A percentile compares a stretch with the other conserved stretches of the same genome.
Conservation (phyloP, 2,888 invertebrate species). For the Rhagonycha lutea region DNA sequence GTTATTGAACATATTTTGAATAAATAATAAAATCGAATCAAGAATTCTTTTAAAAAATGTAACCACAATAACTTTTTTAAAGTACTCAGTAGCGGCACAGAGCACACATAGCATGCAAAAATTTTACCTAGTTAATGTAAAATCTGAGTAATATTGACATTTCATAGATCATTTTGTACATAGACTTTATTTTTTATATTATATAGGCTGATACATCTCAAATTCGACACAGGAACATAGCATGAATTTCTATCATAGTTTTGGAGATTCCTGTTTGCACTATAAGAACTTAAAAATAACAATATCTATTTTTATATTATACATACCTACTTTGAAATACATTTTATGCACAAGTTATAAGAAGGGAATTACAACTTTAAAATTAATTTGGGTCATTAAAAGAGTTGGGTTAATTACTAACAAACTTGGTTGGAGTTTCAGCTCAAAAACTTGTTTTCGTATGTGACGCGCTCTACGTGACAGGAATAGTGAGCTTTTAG, state of each 20-base stretch:
- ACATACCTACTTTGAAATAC: neutral
- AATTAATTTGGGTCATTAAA: no score
- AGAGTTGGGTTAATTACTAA: no score
- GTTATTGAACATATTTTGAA: neutral
- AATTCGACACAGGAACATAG: neutral
- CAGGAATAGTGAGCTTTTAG: no score
- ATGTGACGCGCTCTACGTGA: no score
- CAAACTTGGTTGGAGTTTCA: no score
- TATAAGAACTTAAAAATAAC: neutral
- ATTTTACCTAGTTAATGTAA: constrained; percentile 24
- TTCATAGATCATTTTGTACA: constrained; percentile 7
- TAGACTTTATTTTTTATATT: neutral
- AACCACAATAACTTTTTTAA: constrained; percentile 36
- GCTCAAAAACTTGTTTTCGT: no score
- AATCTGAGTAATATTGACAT: constrained; percentile 36
- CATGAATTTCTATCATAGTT: neutral
- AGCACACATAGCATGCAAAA: constrained; percentile 38
- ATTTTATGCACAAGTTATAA: neutral
- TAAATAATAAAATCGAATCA: neutral
- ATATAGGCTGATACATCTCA: neutral
- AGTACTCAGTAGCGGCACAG: constrained; percentile 39
- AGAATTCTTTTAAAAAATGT: neutral
- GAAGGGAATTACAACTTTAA: no score
- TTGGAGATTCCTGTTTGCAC: neutral
- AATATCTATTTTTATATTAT: neutral